Conservation (phyloP, 2,113 vertebrate genomes). For the Hydropotes inermis region DNA sequence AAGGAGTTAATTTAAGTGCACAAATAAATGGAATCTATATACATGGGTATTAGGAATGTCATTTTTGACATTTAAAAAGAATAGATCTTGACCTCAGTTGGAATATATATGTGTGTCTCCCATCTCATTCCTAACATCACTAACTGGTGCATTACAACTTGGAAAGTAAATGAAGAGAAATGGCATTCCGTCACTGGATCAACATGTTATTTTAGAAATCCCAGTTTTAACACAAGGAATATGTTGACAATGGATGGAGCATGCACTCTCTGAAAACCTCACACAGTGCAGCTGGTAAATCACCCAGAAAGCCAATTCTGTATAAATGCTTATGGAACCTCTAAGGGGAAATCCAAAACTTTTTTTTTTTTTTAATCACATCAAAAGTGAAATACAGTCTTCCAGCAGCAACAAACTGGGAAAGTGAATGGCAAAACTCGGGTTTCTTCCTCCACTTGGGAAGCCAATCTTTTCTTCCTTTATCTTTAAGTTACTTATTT, state of each 20-base stretch:
- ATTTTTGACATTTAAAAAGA: conserved; percentile 44
- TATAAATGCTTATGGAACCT: conserved; percentile 28
- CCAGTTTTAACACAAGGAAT: not conserved
- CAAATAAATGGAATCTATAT: conserved; percentile 39
- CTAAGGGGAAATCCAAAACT: conserved; percentile 46
- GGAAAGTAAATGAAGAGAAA: conserved; percentile 32
- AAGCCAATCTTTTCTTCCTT: not conserved
- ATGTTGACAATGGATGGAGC: not conserved
- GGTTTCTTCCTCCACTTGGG: not conserved
- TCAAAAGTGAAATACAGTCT: conserved; percentile 37
- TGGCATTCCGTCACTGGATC: not conserved
- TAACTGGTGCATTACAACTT: not conserved
- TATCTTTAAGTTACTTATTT: not conserved
- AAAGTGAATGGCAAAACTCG: not conserved
- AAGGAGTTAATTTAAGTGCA: conserved; percentile 43
- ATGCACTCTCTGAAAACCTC: not conserved
- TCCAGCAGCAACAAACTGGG: conserved; percentile 24
- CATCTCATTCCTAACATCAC: not conserved
- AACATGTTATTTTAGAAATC: not conserved
- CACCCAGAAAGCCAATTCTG: conserved; percentile 29
- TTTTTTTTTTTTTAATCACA: not conserved
- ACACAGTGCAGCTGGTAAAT: conserved; percentile 19
- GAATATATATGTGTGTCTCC: not conserved
- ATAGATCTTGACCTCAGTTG: conserved; percentile 46
- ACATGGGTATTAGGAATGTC: conserved; percentile 26